Conservation (phyloP, 2,113 vertebrate species). For the Pachyramphus minor region DNA sequence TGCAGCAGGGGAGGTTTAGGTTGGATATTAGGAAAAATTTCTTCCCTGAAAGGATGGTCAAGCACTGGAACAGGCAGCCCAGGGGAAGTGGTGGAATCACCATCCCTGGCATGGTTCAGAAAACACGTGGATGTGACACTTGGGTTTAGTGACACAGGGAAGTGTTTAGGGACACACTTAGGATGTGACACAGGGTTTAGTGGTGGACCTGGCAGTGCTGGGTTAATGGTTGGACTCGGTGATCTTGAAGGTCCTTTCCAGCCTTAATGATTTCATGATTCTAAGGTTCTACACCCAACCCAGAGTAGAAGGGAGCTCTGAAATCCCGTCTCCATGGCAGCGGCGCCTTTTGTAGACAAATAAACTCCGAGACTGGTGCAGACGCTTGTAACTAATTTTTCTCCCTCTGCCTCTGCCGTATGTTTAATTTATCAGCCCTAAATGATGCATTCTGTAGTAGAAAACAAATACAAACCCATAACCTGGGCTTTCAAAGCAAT, state of each 20-base stretch:
- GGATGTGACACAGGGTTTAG: too few species aligned
- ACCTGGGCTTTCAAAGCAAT: conserved; percentile 22
- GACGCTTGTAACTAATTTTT: conserved; percentile 54
- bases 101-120: neutral
- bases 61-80: neutral
- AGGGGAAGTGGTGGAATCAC: neutral
- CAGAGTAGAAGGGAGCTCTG: neutral
- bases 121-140: neutral
- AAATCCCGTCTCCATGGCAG: conserved; percentile 45
- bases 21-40: neutral
- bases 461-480: conserved; percentile 41
- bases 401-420: neutral
- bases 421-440: conserved; percentile 63
- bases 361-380: conserved; percentile 9
- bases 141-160: too few species aligned
- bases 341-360: conserved; percentile 5
- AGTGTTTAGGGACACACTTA: too few species aligned
- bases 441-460: conserved; percentile 49
- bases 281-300: neutral
- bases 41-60: neutral
- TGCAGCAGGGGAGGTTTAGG: neutral
- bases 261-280: neutral
- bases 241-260: neutral
- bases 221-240: accelerated
- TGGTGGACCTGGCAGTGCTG: neutral